These are phyloP conservation scores for Notospermus geniculatus DNA, from an alignment of 1,140 invertebrate species.

Conservation along the genomic window DNA sequence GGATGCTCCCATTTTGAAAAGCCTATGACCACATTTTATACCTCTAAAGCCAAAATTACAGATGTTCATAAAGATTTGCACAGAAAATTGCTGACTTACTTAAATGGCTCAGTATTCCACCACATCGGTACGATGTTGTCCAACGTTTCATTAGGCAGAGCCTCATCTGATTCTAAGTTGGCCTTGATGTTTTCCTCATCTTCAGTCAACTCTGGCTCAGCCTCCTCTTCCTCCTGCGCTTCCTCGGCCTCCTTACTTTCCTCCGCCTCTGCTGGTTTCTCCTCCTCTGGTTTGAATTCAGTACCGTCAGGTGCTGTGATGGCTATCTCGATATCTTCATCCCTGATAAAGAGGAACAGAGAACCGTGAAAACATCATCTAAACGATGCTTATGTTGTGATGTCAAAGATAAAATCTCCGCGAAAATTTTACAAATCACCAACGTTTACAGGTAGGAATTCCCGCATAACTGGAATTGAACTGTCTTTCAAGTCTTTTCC, in stretches of 20 bases:
- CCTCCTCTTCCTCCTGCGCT: conserved; percentile 32
- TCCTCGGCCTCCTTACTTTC: conserved; percentile 17
- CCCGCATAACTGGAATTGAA: too few relatives aligned
- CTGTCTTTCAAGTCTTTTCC: background rate
- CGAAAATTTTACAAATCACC: too few relatives aligned
- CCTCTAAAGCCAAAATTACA: too few relatives aligned
- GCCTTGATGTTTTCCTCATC: conserved; percentile 55
- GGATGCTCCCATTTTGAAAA: too few relatives aligned
- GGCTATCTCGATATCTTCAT: conserved; percentile 30
- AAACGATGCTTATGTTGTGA: too few relatives aligned
- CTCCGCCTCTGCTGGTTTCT: conserved; percentile 24
- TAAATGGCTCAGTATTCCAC: conserved; percentile 56
- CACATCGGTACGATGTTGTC: conserved; percentile 48
- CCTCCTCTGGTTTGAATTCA: conserved; percentile 20
- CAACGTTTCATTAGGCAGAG: conserved; percentile 47
- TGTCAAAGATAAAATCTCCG: too few relatives aligned
- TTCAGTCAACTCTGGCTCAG: conserved; percentile 48
- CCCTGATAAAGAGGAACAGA: background rate
- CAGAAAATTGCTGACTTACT: conserved; percentile 34
- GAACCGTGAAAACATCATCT: too few relatives aligned
- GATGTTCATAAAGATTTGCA: too few relatives aligned
- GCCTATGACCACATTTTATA: background rate
- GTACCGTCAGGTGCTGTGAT: conserved; percentile 33
- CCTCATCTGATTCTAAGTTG: conserved; percentile 47
- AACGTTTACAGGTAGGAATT: too few relatives aligned